These are phyloP conservation scores for Therioaphis trifolii DNA, from an alignment of 2,888 invertebrate species.

Conservation along the genomic window DNA sequence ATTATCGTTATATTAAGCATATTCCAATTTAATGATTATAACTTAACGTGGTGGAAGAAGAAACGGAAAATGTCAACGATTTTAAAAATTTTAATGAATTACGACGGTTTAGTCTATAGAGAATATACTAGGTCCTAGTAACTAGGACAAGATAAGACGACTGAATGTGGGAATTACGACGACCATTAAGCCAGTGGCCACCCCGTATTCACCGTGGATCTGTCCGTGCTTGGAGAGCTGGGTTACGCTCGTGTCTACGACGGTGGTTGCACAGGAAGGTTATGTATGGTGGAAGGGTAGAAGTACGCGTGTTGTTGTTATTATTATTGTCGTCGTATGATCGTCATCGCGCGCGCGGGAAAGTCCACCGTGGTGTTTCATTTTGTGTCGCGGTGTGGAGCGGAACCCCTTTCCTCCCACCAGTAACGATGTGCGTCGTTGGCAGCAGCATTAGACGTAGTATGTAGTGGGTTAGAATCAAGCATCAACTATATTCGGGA, in stretches of 20 bases:
- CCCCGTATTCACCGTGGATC: background rate
- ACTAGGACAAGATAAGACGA: background rate
- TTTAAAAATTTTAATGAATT: background rate
- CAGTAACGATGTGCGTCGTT: too few relatives aligned
- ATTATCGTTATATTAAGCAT: too few relatives aligned
- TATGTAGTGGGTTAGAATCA: background rate
- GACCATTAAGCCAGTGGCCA: constrained; percentile 5
- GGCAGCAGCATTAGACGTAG: too few relatives aligned
- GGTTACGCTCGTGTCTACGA: background rate
- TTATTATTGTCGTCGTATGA: constrained; percentile 51
- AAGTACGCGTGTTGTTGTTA: constrained; percentile 16
- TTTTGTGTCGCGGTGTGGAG: constrained; percentile 23
- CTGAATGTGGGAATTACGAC: background rate
- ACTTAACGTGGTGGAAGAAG: too few relatives aligned
- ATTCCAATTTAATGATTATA: too few relatives aligned
- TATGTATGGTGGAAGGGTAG: background rate
- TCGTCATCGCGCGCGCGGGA: constrained; percentile 53
- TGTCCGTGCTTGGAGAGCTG: background rate
- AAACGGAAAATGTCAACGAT: too few relatives aligned
- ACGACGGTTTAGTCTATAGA: background rate
- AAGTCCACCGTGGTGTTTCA: constrained; percentile 45
- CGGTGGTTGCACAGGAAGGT: background rate
- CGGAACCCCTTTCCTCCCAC: background rate
- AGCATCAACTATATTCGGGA: constrained; percentile 53
- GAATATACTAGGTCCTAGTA: background rate